Evolutionary conservation across 2,797 vertebrate species (phyloP), one percentile per base, ranked within the genome.

Genomic region (Rhinatrema bivittatum): DNA sequence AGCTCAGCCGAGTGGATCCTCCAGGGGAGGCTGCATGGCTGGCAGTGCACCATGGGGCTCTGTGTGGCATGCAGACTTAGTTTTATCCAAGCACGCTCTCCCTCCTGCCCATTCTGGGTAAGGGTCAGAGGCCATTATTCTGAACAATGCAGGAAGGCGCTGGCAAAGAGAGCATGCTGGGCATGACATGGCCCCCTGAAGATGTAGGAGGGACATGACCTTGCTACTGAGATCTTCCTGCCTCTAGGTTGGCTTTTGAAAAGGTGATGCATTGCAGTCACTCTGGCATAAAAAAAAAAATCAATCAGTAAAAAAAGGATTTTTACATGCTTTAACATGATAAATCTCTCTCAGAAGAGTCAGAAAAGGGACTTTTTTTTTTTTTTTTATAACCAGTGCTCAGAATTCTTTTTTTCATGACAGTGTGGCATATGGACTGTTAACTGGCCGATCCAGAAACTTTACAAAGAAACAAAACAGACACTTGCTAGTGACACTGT

Each of bases 151-250:
- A 51, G 0, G 0, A 32, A 38, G 25, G 0, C 38, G 46, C 53
- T 35, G 46, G 35, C 38, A 38, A 56, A 36, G 16, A n/a, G n/a
- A n/a, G n/a, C n/a, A n/a, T n/a, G n/a, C n/a, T n/a, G n/a, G n/a
- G n/a, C n/a, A n/a, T n/a, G n/a, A n/a, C n/a, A n/a, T n/a, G n/a
- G n/a, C n/a, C n/a, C n/a, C n/a, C n/a, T n/a, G n/a, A n/a, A 32
- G 29, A 43, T 60, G 39, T 42, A 41, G 59, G 32, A 27, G 17
- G 47, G 30, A 7, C 43, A 28, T 26, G 27, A 25, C 20, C 41
- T 40, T 26, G 17, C 42, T 47, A 59, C 39, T 60, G n/a, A n/a
- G n/a, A n/a, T n/a, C n/a, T n/a, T n/a, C n/a, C 26, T 33, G 60
- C 7, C 1, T 23, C 25, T 26, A 55, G 53, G 45, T 51, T 30